Evolutionary conservation across 2,113 vertebrate species (phyloP).

Genomic region (Xerus inauris): DNA sequence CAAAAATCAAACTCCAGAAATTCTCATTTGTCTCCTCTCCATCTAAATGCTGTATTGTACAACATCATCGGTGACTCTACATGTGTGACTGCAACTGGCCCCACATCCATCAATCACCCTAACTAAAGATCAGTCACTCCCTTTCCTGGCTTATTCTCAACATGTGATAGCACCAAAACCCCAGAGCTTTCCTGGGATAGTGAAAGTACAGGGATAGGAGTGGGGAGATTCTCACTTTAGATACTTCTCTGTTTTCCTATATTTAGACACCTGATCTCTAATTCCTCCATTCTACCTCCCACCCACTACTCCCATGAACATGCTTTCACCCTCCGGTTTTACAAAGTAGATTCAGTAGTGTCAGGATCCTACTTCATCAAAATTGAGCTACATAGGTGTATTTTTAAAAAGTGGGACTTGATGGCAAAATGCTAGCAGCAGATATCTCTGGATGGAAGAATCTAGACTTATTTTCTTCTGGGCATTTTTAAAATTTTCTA

Average conservation of each 20-base stretch:
- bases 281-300: background rate
- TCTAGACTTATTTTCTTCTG: background rate
- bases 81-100: background rate
- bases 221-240: background rate
- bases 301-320: background rate
- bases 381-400: background rate
- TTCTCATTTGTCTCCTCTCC: background rate
- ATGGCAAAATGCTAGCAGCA: background rate
- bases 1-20: background rate
- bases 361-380: background rate
- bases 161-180: background rate
- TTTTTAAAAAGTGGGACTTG: background rate
- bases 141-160: background rate
- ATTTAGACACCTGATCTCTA: background rate
- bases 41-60: background rate
- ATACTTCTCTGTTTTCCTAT: background rate
- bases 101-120: background rate
- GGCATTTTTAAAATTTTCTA: conserved; percentile 15
- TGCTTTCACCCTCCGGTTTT: background rate
- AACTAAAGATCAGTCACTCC: background rate
- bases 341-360: background rate
- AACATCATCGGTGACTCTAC: background rate
- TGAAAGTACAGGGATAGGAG: background rate
- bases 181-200: background rate
- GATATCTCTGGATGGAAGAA: background rate